Evolutionary conservation across 2,797 vertebrate species (phyloP).

Genomic region (Acomys russatus): DNA sequence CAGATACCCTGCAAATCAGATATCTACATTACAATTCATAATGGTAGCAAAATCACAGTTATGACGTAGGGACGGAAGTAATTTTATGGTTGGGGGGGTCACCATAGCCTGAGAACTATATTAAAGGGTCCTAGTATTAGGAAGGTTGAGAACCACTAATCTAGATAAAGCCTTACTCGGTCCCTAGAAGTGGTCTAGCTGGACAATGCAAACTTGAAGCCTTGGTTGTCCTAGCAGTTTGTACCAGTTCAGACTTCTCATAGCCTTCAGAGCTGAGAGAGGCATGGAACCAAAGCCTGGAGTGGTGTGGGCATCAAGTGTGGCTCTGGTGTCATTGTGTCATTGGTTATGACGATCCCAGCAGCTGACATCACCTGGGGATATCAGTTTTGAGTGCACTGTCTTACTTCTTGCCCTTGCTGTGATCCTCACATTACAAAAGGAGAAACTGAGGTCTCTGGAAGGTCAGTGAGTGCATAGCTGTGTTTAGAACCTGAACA

Average conservation of each 20-base stretch:
- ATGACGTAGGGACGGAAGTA: neutral
- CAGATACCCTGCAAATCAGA: neutral
- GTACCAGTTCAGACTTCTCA: conserved; percentile 71
- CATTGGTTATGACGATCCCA: neutral
- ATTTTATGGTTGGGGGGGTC: neutral
- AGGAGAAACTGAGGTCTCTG: conserved; percentile 40
- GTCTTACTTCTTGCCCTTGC: neutral
- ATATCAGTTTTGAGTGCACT: too few relatives aligned
- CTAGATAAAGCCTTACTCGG: conserved; percentile 62
- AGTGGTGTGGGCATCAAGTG: too few relatives aligned
- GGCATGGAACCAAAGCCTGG: conserved; percentile 67
- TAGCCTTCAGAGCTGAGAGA: conserved; percentile 75
- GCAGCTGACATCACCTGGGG: neutral
- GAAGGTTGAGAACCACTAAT: neutral
- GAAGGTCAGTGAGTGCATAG: neutral
- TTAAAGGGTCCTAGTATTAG: neutral
- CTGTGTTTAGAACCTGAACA: neutral
- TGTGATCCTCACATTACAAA: neutral
- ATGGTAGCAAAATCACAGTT: neutral
- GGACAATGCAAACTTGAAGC: conserved; percentile 55
- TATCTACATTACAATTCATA: neutral
- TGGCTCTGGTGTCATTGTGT: neutral
- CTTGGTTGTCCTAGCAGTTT: conserved; percentile 36
- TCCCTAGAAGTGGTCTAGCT: neutral
- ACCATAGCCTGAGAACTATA: neutral